These are phyloP conservation scores for Sceloporus tristichus DNA, from an alignment of 2,113 vertebrate genomes.

Conservation along the genomic window DNA sequence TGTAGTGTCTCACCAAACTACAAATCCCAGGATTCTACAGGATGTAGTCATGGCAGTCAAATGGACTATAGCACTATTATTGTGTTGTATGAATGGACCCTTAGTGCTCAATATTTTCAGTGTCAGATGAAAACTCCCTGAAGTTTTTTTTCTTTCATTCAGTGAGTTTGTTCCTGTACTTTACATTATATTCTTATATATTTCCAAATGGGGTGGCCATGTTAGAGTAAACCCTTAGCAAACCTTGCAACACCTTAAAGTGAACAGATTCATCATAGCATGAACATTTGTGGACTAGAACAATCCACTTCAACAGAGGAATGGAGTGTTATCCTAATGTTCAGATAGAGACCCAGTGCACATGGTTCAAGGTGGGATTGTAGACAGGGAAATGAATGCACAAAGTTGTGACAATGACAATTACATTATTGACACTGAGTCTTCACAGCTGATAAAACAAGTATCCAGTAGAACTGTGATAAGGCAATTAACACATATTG, in stretches of 20 bases:
- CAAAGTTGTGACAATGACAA: too few species aligned
- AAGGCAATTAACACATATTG: too few species aligned
- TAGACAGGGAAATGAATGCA: too few species aligned
- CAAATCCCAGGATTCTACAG: not conserved
- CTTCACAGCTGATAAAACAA: too few species aligned
- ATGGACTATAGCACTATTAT: not conserved
- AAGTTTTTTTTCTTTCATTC: not conserved
- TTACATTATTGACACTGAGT: too few species aligned
- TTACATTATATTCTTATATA: not conserved
- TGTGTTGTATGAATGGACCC: too few species aligned
- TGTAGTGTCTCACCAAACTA: not conserved
- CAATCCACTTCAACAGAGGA: not conserved
- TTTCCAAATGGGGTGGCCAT: too few species aligned
- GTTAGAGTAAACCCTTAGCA: too few species aligned
- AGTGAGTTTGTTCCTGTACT: not conserved
- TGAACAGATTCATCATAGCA: too few species aligned
- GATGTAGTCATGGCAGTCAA: not conserved
- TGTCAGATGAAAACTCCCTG: not conserved
- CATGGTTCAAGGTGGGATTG: too few species aligned
- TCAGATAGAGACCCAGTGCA: not conserved
- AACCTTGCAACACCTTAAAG: too few species aligned
- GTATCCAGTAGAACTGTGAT: too few species aligned
- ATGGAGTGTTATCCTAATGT: not conserved
- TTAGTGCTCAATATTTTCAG: not conserved
- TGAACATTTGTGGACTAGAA: not conserved